A percentile compares a stretch with the other conserved stretches of the same genome.
Evolutionary conservation across 2,113 vertebrate genomes (phyloP).

Genomic region (Myiagra hebetior): DNA sequence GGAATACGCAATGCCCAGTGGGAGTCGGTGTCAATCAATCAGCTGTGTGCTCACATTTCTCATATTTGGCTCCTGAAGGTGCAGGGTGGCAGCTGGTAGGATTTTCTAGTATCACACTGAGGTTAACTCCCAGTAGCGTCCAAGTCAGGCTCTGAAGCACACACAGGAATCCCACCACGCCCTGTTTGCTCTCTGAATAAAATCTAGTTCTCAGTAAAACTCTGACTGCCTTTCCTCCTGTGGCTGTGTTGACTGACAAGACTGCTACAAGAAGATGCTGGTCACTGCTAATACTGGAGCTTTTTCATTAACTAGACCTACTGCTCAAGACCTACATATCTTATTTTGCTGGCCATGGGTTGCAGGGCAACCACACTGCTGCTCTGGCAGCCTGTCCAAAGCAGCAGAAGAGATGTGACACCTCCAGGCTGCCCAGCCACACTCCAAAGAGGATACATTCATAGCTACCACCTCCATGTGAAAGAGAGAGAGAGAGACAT

Average conservation of each 20-base stretch:
- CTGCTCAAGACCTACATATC: neutral
- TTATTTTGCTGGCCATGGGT: neutral
- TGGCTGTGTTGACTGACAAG: neutral
- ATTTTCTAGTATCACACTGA: neutral
- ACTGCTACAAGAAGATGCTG: neutral
- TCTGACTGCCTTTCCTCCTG: neutral
- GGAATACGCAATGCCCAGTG: fast-evolving
- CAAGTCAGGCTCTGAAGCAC: neutral
- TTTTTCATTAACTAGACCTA: neutral
- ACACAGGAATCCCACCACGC: neutral
- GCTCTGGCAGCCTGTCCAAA: neutral
- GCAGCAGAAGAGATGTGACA: neutral
- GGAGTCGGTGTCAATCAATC: neutral
- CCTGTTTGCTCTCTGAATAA: neutral
- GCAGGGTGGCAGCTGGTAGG: neutral
- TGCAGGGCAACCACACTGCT: neutral
- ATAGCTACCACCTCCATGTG: neutral
- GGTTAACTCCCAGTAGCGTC: neutral
- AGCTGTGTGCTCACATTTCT: neutral
- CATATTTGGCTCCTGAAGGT: neutral
- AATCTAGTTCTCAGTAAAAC: neutral
- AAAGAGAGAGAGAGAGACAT: neutral
- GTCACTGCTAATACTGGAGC: neutral
- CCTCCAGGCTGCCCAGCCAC: neutral
- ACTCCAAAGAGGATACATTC: neutral